These are phyloP conservation scores for Clavelina lepadiformis DNA, from an alignment of 23 tunicate species.

Conservation along the genomic window DNA sequence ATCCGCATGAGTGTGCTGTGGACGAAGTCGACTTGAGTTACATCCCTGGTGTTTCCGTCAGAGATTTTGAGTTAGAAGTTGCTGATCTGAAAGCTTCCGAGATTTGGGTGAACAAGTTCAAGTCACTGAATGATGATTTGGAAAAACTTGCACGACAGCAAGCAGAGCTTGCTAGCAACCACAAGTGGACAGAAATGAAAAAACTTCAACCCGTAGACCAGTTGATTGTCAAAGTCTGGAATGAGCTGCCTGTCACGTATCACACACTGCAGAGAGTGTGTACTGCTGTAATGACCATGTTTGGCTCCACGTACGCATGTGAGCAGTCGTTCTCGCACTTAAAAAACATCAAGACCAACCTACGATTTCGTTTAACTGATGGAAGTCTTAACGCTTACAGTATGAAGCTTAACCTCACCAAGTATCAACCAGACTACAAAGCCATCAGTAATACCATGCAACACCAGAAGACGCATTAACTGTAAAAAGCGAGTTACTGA, in stretches of 20 bases:
- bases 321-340: not conserved
- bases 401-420: constrained; percentile 25
- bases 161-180: constrained; percentile 20
- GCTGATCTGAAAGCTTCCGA: constrained; percentile 19
- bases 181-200: constrained; percentile 19
- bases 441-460: constrained; percentile 8
- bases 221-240: constrained; percentile 9
- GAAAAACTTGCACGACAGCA: constrained; percentile 16
- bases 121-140: constrained; percentile 25
- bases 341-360: not conserved
- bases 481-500: too few species aligned
- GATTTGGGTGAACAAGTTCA: constrained; percentile 21
- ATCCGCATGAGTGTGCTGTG: constrained; percentile 44
- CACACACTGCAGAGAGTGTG: constrained; percentile 18
- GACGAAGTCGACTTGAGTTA: constrained; percentile 37
- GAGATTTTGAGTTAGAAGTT: constrained; percentile 25
- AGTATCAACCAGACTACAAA: constrained; percentile 4
- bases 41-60: constrained; percentile 28
- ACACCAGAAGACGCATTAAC: constrained; percentile 26
- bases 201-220: constrained; percentile 12
- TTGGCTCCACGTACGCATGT: constrained; percentile 5
- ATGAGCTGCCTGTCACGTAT: constrained; percentile 9
- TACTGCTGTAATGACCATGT: constrained; percentile 6
- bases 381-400: not conserved
- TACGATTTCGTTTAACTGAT: too few species aligned